These are phyloP conservation scores for Cephus nigrinus DNA, from an alignment of 2,888 invertebrate species.

Conservation along the genomic window DNA sequence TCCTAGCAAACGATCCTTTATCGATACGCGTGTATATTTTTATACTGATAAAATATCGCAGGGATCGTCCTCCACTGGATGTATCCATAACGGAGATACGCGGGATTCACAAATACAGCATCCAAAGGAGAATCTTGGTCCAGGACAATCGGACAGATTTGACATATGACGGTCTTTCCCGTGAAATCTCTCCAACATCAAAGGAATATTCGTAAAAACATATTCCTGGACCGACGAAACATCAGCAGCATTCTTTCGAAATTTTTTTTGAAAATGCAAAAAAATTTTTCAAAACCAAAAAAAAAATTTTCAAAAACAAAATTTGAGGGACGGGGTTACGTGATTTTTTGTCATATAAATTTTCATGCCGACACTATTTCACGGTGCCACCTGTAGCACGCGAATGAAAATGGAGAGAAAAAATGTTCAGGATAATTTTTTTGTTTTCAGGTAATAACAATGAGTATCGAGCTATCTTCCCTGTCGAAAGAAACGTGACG, in stretches of 20 bases:
- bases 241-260: neutral
- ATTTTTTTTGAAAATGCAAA: fast-evolving
- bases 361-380: neutral
- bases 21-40: neutral
- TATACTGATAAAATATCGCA: neutral
- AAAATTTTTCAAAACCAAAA: no score
- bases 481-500: neutral
- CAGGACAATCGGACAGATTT: neutral
- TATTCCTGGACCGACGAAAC: neutral
- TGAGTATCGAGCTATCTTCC: neutral
- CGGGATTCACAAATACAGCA: neutral
- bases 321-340: neutral
- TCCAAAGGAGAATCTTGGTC: neutral
- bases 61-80: neutral
- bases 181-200: neutral
- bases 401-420: no score
- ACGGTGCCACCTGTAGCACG: neutral
- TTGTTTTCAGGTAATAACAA: neutral
- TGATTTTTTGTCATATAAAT: neutral
- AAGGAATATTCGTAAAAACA: neutral
- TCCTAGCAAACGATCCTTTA: neutral
- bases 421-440: neutral
- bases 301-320: neutral
- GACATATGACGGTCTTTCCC: neutral
- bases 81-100: neutral